Base-by-base conservation (phyloP, 2,888 invertebrate genomes). In the Ellobium chinense region DNA sequence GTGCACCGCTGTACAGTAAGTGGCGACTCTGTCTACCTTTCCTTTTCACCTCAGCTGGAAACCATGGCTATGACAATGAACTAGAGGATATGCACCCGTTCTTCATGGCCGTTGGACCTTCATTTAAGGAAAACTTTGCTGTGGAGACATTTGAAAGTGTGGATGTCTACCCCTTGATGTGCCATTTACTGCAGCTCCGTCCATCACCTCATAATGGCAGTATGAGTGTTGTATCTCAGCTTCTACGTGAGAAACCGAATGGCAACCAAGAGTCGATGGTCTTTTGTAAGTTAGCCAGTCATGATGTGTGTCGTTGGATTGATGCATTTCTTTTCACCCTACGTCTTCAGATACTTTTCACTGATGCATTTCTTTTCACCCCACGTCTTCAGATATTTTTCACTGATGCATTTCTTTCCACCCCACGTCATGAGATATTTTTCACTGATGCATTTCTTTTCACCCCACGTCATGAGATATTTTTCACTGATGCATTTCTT, bases 61-160 rank as follows among this genome's bases (percentile, higher is more conserved):
- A 89, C 62, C 93, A 93, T 88, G 93, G 93, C 7, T 93, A 91
- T 85, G 89, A 91, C 85, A 92, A 95, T 88, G 92, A 91, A 65
- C 91, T 94, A 2, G 82, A 89, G 62, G 92, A 93, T 68, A 96
- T 96, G 96, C 94, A 94, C 86, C 95, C 96, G 7, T 94, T 95
- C 87, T 96, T 96, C 90, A 94, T 96, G 89, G 96, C 95, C 0
- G 93, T 94, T 83, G 96, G 96, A 12, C 92, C 92, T 46, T 87
- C 88, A 3, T 92, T 93, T 83, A 91, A 90, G 83, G 72, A 83
- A 39, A 86, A 87, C n/a, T 84, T 82, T 37, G 84, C 69, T 4
- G 85, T 88, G 2, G 83, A 88, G 2, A 85, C 85, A 9, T 91
- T 93, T 74, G 80, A 90, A 62, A 92, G 84, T 82, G 90, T 92